A percentile compares a stretch with the other conserved stretches of the same genome.
These are phyloP conservation scores for Dasysyrphus tricinctus DNA, from an alignment of 2,888 invertebrate genomes.

Conservation along the genomic window DNA sequence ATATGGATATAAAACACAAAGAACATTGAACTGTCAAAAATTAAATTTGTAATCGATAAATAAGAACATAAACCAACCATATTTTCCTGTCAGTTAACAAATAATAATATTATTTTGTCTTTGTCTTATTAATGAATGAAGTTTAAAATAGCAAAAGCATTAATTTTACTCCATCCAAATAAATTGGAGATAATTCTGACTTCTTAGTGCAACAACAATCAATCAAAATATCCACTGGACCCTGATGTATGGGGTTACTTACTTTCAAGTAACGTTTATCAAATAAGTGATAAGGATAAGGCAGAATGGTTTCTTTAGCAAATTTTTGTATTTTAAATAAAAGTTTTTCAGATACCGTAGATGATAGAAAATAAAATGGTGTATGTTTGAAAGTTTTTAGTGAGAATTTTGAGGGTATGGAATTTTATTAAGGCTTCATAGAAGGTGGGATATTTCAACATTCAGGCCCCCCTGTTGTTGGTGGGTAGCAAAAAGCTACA, in stretches of 20 bases:
- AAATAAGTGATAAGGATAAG: too few species aligned
- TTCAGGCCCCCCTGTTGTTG: too few species aligned
- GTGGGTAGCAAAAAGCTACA: too few species aligned
- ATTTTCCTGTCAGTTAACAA: neutral
- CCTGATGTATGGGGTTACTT: neutral
- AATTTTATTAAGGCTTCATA: too few species aligned
- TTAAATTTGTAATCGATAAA: neutral
- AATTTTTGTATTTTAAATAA: too few species aligned
- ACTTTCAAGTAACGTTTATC: too few species aligned
- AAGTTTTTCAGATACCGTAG: too few species aligned
- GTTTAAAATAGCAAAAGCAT: slow-evolving; percentile 11
- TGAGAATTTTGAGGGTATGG: too few species aligned
- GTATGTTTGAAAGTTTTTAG: too few species aligned
- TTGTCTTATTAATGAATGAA: neutral
- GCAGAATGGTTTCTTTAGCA: too few species aligned
- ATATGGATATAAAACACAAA: neutral
- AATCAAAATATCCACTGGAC: neutral
- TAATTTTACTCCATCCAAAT: neutral
- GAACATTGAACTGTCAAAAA: neutral
- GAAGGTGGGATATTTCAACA: too few species aligned
- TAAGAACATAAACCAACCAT: neutral
- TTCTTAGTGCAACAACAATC: neutral
- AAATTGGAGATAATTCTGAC: neutral
- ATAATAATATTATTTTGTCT: neutral
- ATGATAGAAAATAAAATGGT: too few species aligned